These are phyloP conservation scores for Upupa epops DNA, from an alignment of 2,113 vertebrate genomes.

Conservation along the genomic window DNA sequence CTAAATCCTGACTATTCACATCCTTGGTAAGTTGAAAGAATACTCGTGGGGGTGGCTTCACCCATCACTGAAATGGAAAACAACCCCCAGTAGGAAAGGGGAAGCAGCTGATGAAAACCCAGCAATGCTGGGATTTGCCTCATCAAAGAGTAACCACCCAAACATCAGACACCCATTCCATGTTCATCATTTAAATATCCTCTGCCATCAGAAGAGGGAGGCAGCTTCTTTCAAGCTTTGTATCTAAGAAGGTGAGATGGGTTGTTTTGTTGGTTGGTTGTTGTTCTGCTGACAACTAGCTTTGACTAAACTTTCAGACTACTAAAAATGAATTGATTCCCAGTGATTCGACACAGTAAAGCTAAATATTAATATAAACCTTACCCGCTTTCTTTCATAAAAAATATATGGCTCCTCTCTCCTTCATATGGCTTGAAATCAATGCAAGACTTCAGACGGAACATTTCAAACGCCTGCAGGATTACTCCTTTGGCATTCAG, in stretches of 20 bases:
- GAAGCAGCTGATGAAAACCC: not conserved
- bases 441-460: constrained; percentile 88
- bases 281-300: not conserved
- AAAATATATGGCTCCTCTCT: constrained; percentile 83
- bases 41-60: not conserved
- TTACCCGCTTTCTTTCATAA: constrained; percentile 84
- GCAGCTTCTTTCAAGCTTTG: not conserved
- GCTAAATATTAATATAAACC: not conserved
- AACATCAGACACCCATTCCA: not conserved
- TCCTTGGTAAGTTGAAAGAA: not conserved
- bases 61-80: not conserved
- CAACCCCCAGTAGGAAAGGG: not conserved
- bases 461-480: constrained; percentile 90
- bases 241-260: not conserved
- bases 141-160: not conserved
- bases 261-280: not conserved
- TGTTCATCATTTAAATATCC: not conserved
- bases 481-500: constrained; percentile 88
- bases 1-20: not conserved
- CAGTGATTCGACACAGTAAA: not conserved
- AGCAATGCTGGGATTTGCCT: not conserved
- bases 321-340: not conserved
- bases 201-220: not conserved
- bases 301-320: not conserved
- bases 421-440: constrained; percentile 95